Percentiles rank a stretch among this genome's conserved stretches.
Conservation (phyloP, 2,113 vertebrate species). For the Protomyctophum bolini region DNA sequence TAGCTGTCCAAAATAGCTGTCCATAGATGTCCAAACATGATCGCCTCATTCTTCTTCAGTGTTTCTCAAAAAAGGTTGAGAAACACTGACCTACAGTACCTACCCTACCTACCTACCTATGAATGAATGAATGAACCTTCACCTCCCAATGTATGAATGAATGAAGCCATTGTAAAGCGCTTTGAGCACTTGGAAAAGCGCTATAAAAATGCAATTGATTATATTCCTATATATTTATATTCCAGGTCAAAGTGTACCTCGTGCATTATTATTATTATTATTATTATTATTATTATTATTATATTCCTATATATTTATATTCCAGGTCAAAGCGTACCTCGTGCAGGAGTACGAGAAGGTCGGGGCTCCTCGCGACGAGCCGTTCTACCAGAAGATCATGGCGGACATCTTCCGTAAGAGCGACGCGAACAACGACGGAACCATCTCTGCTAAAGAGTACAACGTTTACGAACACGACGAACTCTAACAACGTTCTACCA, state of each 20-base stretch:
- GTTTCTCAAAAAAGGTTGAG: too few relatives aligned
- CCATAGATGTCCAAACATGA: too few relatives aligned
- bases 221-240: conserved; percentile 15
- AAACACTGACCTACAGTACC: too few relatives aligned
- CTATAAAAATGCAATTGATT: neutral
- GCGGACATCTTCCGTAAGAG: conserved; percentile 91
- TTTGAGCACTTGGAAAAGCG: neutral
- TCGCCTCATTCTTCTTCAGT: too few relatives aligned
- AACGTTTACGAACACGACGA: conserved; percentile 94
- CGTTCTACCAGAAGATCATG: conserved; percentile 85
- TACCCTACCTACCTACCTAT: too few relatives aligned
- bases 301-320: conserved; percentile 16
- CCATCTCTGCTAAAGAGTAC: conserved; percentile 91
- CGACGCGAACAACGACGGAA: conserved; percentile 86
- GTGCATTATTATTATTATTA: conserved; percentile 87
- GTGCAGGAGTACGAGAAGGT: conserved; percentile 87
- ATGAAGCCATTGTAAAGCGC: too few relatives aligned
- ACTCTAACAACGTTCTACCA: conserved; percentile 73
- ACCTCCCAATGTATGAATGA: too few relatives aligned
- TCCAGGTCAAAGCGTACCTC: conserved; percentile 87
- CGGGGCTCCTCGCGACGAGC: conserved; percentile 80
- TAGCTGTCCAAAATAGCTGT: too few relatives aligned
- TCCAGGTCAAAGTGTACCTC: conserved; percentile 87
- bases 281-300: too few relatives aligned
- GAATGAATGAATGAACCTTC: too few relatives aligned